These are phyloP conservation scores for Bufotes viridis DNA, from an alignment of 2,797 vertebrate genomes.

Conservation along the genomic window DNA sequence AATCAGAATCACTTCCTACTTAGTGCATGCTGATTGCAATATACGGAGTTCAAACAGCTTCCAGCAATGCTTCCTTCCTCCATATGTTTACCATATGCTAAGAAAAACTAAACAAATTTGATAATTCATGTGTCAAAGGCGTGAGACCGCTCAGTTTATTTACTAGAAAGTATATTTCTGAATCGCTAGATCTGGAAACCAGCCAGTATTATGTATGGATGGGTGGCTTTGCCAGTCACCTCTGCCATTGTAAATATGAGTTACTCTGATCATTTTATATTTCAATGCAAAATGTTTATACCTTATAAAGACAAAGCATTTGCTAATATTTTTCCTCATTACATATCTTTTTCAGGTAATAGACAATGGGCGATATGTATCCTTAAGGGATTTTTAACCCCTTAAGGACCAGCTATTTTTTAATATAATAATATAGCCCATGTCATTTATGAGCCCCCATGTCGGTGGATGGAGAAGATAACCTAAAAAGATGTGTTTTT, in stretches of 20 bases:
- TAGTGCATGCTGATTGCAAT: slow-evolving; percentile 65
- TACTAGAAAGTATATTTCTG: background rate
- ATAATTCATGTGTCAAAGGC: slow-evolving; percentile 28
- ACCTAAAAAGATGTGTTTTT: too few species aligned
- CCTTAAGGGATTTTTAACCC: too few species aligned
- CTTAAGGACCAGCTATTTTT: too few species aligned
- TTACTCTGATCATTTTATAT: background rate
- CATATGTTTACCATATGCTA: slow-evolving; percentile 66
- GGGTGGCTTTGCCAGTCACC: background rate
- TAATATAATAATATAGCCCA: too few species aligned
- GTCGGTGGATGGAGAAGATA: too few species aligned
- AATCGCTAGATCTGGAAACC: background rate
- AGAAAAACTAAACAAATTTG: slow-evolving; percentile 31
- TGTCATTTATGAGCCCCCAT: too few species aligned
- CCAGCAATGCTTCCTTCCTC: slow-evolving; percentile 61
- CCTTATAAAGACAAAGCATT: background rate
- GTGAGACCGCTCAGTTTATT: background rate
- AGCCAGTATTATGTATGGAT: background rate
- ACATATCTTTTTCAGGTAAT: too few species aligned
- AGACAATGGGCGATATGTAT: too few species aligned
- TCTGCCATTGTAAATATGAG: background rate
- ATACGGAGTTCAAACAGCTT: slow-evolving; percentile 68
- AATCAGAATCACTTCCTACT: slow-evolving; percentile 65
- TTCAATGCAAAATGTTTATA: background rate
- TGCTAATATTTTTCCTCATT: too few species aligned